These are phyloP conservation scores for Mamestra brassicae DNA, from an alignment of 2,888 invertebrate genomes.

Conservation along the genomic window DNA sequence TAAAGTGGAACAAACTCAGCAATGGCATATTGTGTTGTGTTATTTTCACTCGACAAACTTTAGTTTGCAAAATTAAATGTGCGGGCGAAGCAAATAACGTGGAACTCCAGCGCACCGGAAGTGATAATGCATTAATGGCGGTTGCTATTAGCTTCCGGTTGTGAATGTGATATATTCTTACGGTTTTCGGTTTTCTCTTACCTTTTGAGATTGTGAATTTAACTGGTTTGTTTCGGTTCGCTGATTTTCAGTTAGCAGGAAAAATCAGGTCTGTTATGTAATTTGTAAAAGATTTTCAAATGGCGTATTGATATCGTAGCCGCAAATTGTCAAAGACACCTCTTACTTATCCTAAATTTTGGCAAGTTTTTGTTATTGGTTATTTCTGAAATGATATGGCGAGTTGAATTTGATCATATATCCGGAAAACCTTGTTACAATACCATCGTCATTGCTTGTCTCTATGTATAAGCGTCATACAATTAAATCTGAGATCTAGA, in stretches of 20 bases:
- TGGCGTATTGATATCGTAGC: too few relatives aligned
- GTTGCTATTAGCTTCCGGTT: constrained; percentile 78
- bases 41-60: constrained; percentile 63
- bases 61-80: constrained; percentile 69
- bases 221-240: neutral
- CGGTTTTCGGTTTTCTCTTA: constrained; percentile 36
- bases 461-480: too few relatives aligned
- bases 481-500: too few relatives aligned
- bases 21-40: constrained; percentile 47
- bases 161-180: constrained; percentile 67
- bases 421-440: too few relatives aligned
- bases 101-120: constrained; percentile 78
- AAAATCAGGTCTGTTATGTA: neutral
- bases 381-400: too few relatives aligned
- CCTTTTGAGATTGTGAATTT: constrained; percentile 25
- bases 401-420: too few relatives aligned
- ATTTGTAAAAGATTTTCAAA: neutral
- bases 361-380: too few relatives aligned
- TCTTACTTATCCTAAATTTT: too few relatives aligned
- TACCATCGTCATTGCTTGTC: too few relatives aligned
- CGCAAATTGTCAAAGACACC: too few relatives aligned
- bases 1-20: constrained; percentile 24
- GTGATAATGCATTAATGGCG: constrained; percentile 84
- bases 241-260: neutral
- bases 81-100: constrained; percentile 61